Evolutionary conservation across 2,888 invertebrate genomes (phyloP), one percentile per base, ranked within the genome.

Genomic region (Lithophane socia): DNA sequence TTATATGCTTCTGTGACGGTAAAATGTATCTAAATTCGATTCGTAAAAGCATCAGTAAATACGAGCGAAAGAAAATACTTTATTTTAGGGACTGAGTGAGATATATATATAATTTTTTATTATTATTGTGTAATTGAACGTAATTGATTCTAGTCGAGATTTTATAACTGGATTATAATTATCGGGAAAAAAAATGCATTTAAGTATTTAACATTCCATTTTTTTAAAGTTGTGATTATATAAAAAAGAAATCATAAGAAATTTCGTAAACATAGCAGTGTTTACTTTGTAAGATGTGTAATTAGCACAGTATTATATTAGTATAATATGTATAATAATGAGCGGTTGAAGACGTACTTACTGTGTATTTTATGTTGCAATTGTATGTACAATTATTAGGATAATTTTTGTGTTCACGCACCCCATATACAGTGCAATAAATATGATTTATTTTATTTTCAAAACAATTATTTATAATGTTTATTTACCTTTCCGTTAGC

Each of bases 121-220:
- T 66, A 56, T 64, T 74, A 77, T 82, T 75, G 68, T 80, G 73
- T 77, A 81, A 83, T 82, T 84, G 78, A 79, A 80, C 73, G 67
- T 85, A 79, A 79, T 86, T 86, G 75, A 82, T 79, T 89, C 88
- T 89, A 89, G 88, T 89, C 88, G 87, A 86, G 78, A 87, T 79
- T 88, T 81, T 81, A 71, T 80, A 77, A 77, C 69, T 72, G 70
- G 81, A 85, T 80, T 86, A 71, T 82, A 70, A 73, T 85, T 78
- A 80, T 73, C 61, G 58, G 54, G 37, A 2, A 68, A 74, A 82
- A 70, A 85, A 78, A 47, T 49, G 79, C 84, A 89, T 87, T 86
- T 87, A 29, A 29, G 29, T 29, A 87, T 84, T 86, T 80, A 66
- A 88, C 87, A 88, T 88, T 88, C 87, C 89, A 9, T 61, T 61